These are phyloP conservation scores for Columbina picui DNA, from an alignment of 2,113 vertebrate species.

Conservation along the genomic window DNA sequence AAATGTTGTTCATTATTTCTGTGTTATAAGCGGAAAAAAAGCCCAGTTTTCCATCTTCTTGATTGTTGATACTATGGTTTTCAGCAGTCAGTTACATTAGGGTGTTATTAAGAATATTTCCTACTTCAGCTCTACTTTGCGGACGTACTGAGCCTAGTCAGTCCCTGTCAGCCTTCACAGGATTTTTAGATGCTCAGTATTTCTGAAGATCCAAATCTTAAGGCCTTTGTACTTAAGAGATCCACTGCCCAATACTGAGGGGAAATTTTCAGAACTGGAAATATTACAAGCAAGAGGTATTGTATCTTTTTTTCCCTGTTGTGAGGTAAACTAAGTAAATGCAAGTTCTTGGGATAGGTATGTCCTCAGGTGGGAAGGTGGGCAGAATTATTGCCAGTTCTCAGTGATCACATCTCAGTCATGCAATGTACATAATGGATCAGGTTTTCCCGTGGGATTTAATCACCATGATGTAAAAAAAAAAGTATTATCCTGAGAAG, in stretches of 20 bases:
- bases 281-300: background rate
- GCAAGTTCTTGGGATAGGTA: background rate
- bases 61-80: background rate
- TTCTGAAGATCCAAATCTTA: background rate
- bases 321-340: background rate
- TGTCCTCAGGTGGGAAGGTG: background rate
- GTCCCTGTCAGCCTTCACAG: background rate
- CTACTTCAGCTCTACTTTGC: background rate
- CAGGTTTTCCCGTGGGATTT: background rate
- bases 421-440: background rate
- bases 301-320: background rate
- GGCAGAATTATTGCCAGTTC: background rate
- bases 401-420: background rate
- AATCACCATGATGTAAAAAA: background rate
- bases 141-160: background rate
- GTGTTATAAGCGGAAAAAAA: background rate
- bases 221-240: background rate
- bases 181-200: background rate
- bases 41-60: background rate
- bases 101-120: background rate
- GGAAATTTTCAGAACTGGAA: background rate
- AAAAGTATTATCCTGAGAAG: constrained; percentile 13
- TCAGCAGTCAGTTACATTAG: background rate
- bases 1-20: background rate
- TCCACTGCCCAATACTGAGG: background rate